Conservation (phyloP, 2,888 invertebrate genomes). For the Nasonovia ribisnigri region DNA sequence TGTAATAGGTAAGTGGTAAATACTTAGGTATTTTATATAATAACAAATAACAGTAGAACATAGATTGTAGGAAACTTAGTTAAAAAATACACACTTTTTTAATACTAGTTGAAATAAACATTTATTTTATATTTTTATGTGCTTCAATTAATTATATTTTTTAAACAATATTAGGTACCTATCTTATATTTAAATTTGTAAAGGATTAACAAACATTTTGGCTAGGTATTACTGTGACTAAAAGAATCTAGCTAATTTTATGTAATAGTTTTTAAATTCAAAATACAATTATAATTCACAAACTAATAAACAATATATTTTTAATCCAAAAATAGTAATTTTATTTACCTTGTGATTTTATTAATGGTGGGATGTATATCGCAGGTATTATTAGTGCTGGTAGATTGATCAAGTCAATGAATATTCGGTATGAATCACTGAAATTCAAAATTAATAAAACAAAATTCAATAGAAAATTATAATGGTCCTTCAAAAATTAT, state of each 20-base stretch:
- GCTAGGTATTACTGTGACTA: background rate
- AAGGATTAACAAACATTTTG: background rate
- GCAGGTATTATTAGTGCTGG: constrained; percentile 97
- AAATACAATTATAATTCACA: background rate
- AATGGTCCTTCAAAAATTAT: background rate
- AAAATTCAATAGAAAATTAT: background rate
- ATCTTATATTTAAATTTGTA: background rate
- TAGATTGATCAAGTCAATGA: constrained; percentile 95
- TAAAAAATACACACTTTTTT: background rate
- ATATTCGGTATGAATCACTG: constrained; percentile 98
- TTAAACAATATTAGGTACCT: background rate
- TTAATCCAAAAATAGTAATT: background rate
- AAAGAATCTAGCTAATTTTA: background rate
- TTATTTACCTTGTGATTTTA: constrained; percentile 71
- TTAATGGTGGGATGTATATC: constrained; percentile 88
- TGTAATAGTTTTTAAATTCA: background rate
- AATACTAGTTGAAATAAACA: constrained; percentile 13
- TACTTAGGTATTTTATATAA: background rate
- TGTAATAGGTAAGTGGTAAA: too few relatives aligned
- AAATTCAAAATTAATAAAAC: constrained; percentile 69
- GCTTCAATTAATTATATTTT: background rate
- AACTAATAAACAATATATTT: background rate
- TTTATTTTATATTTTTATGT: constrained; percentile 11
- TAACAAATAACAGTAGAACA: background rate
- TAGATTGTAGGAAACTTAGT: background rate